Conservation (phyloP, 2,797 vertebrate species). For the Leptodactylus fallax region DNA sequence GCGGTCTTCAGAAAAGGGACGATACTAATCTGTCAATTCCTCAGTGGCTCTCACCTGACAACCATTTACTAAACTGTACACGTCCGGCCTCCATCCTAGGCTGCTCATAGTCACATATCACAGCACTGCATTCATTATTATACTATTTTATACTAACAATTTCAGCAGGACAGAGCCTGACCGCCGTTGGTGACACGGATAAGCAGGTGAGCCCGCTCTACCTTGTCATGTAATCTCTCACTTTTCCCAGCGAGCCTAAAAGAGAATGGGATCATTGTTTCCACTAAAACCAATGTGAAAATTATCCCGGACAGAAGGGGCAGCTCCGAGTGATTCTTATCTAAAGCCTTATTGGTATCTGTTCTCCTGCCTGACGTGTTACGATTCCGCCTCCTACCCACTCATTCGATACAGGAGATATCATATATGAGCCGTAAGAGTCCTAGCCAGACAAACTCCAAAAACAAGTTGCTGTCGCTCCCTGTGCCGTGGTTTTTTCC, state of each 20-base stretch:
- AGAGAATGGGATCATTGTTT: slow-evolving; percentile 87
- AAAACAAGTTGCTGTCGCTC: background rate
- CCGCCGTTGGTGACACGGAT: background rate
- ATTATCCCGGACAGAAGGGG: slow-evolving; percentile 75
- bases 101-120: no score
- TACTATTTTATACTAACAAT: no score
- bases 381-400: slow-evolving; percentile 82
- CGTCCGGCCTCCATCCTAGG: no score
- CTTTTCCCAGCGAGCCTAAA: slow-evolving; percentile 41
- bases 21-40: no score
- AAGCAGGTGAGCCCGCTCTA: slow-evolving; percentile 12
- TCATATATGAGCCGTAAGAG: slow-evolving; percentile 70
- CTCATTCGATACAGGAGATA: slow-evolving; percentile 81
- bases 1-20: no score
- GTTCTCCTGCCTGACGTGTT: slow-evolving; percentile 75
- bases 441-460: background rate
- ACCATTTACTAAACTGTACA: no score
- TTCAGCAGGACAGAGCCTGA: background rate
- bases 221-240: slow-evolving; percentile 4
- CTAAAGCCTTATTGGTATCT: slow-evolving; percentile 74
- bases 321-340: slow-evolving; percentile 82
- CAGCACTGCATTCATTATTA: no score
- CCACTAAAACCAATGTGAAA: slow-evolving; percentile 81
- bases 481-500: background rate
- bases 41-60: no score